Conservation (phyloP, 2,113 vertebrate genomes). For the Lepidothrix coronata region DNA sequence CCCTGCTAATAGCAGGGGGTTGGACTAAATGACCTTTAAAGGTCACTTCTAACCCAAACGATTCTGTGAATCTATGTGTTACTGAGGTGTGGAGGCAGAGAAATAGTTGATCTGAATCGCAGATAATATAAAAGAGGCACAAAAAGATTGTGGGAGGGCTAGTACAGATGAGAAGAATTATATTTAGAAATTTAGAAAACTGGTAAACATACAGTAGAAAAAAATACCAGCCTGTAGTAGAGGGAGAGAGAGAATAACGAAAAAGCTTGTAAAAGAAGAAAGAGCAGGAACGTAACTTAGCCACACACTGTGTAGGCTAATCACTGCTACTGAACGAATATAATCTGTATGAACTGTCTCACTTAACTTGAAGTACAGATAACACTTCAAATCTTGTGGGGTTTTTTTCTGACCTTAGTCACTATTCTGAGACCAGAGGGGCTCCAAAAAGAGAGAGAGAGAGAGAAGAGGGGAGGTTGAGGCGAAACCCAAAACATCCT, state of each 20-base stretch:
- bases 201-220: conserved; percentile 14
- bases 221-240: background rate
- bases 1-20: background rate
- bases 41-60: background rate
- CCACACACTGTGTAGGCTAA: background rate
- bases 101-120: background rate
- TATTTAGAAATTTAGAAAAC: background rate
- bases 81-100: background rate
- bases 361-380: background rate
- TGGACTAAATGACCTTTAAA: background rate
- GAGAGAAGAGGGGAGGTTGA: background rate
- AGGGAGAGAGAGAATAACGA: background rate
- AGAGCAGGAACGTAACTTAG: background rate
- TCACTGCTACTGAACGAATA: background rate
- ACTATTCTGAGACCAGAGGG: background rate
- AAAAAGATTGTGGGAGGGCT: background rate
- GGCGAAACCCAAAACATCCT: background rate
- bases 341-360: background rate
- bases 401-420: background rate
- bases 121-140: background rate
- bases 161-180: background rate
- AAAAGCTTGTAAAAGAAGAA: background rate
- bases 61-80: background rate
- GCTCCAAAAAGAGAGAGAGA: background rate
- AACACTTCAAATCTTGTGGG: background rate